A percentile compares a stretch with the other conserved stretches of the same genome.
Conservation (phyloP, 2,113 vertebrate species). For the Leuciscus idus region DNA sequence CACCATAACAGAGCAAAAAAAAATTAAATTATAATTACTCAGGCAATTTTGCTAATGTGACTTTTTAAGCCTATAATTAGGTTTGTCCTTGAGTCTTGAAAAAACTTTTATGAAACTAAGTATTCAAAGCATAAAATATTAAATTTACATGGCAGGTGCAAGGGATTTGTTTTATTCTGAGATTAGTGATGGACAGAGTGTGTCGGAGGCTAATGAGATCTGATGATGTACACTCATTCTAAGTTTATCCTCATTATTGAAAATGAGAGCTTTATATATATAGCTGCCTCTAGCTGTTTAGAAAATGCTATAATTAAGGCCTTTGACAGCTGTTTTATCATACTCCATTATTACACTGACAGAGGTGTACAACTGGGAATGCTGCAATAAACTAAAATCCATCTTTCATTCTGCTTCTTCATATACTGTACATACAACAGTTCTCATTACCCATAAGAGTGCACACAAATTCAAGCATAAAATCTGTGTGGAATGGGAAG, state of each 20-base stretch:
- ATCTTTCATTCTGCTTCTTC: background rate
- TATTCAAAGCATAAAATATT: background rate
- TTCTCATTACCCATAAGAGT: background rate
- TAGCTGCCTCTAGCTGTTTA: constrained; percentile 13
- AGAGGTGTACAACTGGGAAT: background rate
- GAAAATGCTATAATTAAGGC: constrained; percentile 15
- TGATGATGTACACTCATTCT: constrained; percentile 18
- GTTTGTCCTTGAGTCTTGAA: constrained; percentile 21
- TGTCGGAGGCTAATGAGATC: constrained; percentile 47
- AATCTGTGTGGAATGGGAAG: background rate
- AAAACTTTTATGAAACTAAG: constrained; percentile 30
- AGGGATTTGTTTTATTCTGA: constrained; percentile 24
- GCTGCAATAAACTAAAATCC: too few species aligned
- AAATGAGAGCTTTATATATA: constrained; percentile 37
- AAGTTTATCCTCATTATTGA: constrained; percentile 43
- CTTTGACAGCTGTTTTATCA: constrained; percentile 6
- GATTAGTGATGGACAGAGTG: constrained; percentile 35
- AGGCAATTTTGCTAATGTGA: constrained; percentile 4
- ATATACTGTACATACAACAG: background rate
- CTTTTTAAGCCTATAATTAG: constrained; percentile 10
- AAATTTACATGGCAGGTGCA: constrained; percentile 21
- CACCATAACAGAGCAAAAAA: background rate
- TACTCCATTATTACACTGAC: background rate
- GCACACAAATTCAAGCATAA: background rate
- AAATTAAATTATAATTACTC: background rate